These are phyloP conservation scores for Acanthoscelides obtectus DNA, from an alignment of 2,888 invertebrate species.

Conservation along the genomic window DNA sequence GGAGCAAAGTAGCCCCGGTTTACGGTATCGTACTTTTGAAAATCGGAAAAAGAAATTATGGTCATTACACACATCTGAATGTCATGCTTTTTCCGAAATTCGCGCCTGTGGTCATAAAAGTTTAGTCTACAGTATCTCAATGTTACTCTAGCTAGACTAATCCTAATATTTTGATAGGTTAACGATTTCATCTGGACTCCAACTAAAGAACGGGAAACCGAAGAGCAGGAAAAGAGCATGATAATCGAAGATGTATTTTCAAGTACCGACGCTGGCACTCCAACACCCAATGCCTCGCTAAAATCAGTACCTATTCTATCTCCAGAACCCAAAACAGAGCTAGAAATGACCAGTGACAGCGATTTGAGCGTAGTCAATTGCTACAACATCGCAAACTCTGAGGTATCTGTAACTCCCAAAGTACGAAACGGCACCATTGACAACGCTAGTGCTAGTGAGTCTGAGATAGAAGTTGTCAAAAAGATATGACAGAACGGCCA, in stretches of 20 bases:
- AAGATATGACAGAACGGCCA: conserved; percentile 7
- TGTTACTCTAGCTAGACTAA: not conserved
- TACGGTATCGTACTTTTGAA: too few species aligned
- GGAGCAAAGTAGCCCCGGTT: too few species aligned
- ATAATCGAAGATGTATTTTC: not conserved
- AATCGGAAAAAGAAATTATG: too few species aligned
- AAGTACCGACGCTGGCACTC: not conserved
- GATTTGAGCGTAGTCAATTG: conserved; percentile 42
- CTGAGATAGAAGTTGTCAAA: conserved; percentile 1
- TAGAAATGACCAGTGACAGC: conserved; percentile 43
- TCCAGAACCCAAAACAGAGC: not conserved
- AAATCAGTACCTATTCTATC: not conserved
- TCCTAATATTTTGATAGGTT: not conserved
- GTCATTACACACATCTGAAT: too few species aligned
- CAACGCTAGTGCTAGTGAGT: conserved; percentile 3
- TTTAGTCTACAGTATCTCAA: not conserved
- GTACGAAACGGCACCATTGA: conserved; percentile 15
- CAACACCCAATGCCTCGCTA: not conserved
- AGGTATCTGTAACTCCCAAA: conserved; percentile 26
- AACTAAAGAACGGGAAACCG: not conserved
- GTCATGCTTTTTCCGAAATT: too few species aligned
- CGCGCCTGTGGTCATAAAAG: too few species aligned
- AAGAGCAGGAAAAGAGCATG: not conserved
- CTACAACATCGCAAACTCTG: conserved; percentile 43
- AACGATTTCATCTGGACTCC: not conserved